Evolutionary conservation across 2,113 vertebrate genomes (phyloP), one percentile per base, ranked within the genome.

Genomic region (Xiphophorus couchianus): DNA sequence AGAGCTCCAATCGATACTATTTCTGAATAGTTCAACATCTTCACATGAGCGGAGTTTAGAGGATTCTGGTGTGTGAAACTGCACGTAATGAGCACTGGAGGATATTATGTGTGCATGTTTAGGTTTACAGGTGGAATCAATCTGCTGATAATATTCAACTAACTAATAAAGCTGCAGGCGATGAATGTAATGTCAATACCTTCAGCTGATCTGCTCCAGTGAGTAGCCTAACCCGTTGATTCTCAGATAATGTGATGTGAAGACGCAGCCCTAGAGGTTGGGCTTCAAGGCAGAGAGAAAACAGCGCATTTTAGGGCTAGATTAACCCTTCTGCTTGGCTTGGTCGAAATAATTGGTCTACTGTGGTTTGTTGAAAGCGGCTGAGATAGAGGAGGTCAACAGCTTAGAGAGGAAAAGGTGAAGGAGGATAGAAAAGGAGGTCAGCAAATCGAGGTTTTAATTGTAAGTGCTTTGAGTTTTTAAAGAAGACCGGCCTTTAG

Each of bases 151-250:
- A 87, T 87, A 84, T 86, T 81, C 80, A 39, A 73, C 68, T 83
- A 86, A 89, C 64, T 83, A 82, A 85, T 87, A 85, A 87, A 83
- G 87, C 88, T 80, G 75, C 86, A 22, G 82, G 86, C 81, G 30
- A 82, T 92, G 76, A 87, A 83, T 80, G 73, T 77, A 74, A 86
- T 88, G 91, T 90, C 84, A 88, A 93, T 92, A 90, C 77, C 61
- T 82, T 83, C 44, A 66, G 85, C 30, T 70, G 83, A 86, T 84
- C 81, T 71, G 76, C 86, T 86, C 81, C 19, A 7, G 69, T 69
- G 74, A 58, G 48, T 85, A 83, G 76, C 64, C 61, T 61, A 67
- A 83, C 73, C 69, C 72, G 81, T 90, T 84, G 90, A 87, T 89
- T 86, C 84, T 83, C 73, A 84, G 82, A 89, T 93, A 84, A 86